phyloP scores from a whole-genome alignment of 2,797 vertebrate genomes.

The Pogoniulus pusillus region DNA sequence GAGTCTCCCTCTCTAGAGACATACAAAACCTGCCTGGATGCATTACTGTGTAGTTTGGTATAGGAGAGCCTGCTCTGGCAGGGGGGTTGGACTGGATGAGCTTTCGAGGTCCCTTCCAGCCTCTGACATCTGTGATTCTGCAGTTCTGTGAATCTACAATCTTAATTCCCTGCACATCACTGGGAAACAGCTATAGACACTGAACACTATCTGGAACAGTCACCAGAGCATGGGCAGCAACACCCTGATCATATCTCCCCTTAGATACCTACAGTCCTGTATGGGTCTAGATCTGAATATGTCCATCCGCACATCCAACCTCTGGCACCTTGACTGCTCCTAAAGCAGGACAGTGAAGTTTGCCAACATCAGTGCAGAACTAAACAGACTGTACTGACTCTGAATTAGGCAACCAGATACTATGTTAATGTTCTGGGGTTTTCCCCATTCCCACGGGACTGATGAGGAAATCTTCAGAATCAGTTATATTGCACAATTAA shows the following conservation, averaged over 20 bases:
- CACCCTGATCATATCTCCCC: not conserved
- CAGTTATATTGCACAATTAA: not conserved
- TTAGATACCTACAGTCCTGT: not conserved
- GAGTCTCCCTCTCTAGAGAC: too few relatives aligned
- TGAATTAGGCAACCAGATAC: not conserved
- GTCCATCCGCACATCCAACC: not conserved
- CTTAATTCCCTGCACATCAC: not conserved
- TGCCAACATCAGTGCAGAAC: not conserved
- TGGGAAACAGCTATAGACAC: not conserved
- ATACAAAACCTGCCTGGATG: too few relatives aligned
- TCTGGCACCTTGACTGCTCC: not conserved
- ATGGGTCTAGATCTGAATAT: not conserved
- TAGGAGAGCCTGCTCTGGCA: too few relatives aligned
- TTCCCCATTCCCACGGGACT: too few relatives aligned
- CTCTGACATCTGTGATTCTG: too few relatives aligned
- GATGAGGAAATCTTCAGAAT: not conserved
- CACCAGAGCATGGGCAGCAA: not conserved
- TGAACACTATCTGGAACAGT: not conserved
- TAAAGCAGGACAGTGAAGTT: not conserved
- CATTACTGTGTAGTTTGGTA: too few relatives aligned
- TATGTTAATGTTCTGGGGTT: too few relatives aligned
- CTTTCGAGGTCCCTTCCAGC: too few relatives aligned
- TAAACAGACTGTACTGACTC: not conserved
- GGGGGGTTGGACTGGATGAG: too few relatives aligned
- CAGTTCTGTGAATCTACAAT: not conserved